Evolutionary conservation across 2,113 vertebrate species (phyloP).

Genomic region (Axis porcinus): DNA sequence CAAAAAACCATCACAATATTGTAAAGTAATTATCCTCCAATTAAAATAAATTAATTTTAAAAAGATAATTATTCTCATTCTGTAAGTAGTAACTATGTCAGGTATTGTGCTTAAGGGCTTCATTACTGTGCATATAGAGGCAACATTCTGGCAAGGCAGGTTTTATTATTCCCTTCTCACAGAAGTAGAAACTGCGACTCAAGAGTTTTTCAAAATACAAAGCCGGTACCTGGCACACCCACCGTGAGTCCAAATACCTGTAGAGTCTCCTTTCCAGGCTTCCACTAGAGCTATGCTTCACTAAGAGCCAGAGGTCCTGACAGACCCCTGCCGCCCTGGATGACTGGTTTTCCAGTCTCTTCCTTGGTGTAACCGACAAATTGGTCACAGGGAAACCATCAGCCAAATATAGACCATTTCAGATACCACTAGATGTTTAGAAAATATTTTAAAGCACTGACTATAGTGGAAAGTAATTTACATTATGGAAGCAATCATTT

Average conservation of each 20-base stretch:
- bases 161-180: neutral
- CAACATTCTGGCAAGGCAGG: neutral
- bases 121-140: neutral
- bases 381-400: neutral
- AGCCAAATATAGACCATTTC: constrained; percentile 22
- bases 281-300: neutral
- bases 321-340: neutral
- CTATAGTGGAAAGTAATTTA: constrained; percentile 58
- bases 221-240: neutral
- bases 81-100: neutral
- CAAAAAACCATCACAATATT: neutral
- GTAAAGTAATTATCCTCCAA: neutral
- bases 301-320: neutral
- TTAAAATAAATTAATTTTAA: neutral
- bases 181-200: neutral
- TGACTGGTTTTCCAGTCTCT: neutral
- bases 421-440: constrained; percentile 48
- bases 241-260: neutral
- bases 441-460: constrained; percentile 62
- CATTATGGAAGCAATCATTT: constrained; percentile 64
- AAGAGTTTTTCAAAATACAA: neutral
- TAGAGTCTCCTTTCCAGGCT: neutral
- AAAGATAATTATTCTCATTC: neutral
- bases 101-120: neutral
- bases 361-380: neutral